phyloP scores from a whole-genome alignment of 2,888 invertebrate genomes.

The Panopea generosa region DNA sequence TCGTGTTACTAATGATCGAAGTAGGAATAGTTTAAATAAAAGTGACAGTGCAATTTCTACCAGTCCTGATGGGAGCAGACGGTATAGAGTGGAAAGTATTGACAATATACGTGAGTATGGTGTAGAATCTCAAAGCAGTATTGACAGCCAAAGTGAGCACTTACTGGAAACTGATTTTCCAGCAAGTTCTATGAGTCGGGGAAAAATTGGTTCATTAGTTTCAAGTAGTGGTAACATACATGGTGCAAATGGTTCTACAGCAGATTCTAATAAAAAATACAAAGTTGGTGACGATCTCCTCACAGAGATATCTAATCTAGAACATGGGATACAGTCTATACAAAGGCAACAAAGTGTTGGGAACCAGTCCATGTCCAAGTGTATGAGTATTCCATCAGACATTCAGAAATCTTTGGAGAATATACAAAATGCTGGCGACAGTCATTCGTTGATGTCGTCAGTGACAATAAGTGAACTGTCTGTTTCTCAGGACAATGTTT shows the following conservation, averaged over 20 bases:
- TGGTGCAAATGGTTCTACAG: slow-evolving; percentile 2
- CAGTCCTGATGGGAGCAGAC: slow-evolving; percentile 17
- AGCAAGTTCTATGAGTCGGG: slow-evolving; percentile 7
- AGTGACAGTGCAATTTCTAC: slow-evolving; percentile 25
- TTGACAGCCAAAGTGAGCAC: slow-evolving; percentile 12
- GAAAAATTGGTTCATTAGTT: too few relatives aligned
- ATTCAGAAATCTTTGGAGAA: slow-evolving; percentile 80
- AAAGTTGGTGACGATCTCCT: slow-evolving; percentile 41
- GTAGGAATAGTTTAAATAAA: slow-evolving; percentile 23
- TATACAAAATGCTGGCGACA: slow-evolving; percentile 70
- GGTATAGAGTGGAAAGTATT: slow-evolving; percentile 58
- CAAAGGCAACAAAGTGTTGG: slow-evolving; percentile 41
- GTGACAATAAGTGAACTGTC: slow-evolving; percentile 81
- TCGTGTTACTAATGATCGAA: slow-evolving; percentile 21
- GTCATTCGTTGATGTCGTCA: slow-evolving; percentile 77
- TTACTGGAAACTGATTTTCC: slow-evolving; percentile 51
- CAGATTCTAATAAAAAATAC: slow-evolving; percentile 13
- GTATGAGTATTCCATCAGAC: slow-evolving; percentile 81
- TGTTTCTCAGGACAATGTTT: slow-evolving; percentile 73
- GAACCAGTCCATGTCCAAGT: slow-evolving; percentile 71
- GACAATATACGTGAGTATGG: slow-evolving; percentile 29
- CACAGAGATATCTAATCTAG: slow-evolving; percentile 54
- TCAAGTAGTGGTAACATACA: slow-evolving; percentile 31
- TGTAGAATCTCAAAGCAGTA: slow-evolving; percentile 43
- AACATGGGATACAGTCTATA: slow-evolving; percentile 50